phyloP scores from a whole-genome alignment of 1,140 invertebrate genomes.

The Samia ricini region DNA sequence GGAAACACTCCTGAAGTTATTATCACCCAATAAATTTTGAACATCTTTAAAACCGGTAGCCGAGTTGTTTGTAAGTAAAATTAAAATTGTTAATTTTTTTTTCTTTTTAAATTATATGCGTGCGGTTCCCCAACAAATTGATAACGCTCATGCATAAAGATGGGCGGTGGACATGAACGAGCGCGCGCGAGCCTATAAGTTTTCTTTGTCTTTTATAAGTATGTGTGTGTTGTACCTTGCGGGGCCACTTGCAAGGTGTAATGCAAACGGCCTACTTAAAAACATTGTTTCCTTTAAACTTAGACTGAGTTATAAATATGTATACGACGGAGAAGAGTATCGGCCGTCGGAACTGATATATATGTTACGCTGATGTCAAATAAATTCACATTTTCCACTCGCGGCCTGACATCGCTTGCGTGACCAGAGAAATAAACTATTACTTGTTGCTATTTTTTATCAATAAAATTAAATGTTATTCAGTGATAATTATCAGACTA shows the following conservation, averaged over 20 bases:
- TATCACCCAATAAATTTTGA: neutral
- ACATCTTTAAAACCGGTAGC: neutral
- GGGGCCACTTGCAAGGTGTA: constrained; percentile 10
- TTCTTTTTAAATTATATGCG: constrained; percentile 43
- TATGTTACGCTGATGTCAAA: neutral
- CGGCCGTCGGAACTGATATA: neutral
- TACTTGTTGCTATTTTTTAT: neutral
- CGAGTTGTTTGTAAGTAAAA: neutral
- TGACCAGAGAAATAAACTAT: too few species aligned
- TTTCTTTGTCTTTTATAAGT: constrained; percentile 12
- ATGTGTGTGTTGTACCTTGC: constrained; percentile 3
- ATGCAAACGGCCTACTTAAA: constrained; percentile 9
- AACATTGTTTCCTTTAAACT: constrained; percentile 2
- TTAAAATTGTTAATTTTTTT: constrained; percentile 9
- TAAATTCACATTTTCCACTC: too few species aligned
- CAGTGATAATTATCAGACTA: too few species aligned
- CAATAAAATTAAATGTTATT: too few species aligned
- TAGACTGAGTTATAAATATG: neutral
- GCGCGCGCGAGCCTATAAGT: neutral
- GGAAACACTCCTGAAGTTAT: neutral
- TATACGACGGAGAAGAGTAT: neutral
- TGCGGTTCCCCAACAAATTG: constrained; percentile 51
- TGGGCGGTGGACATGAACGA: constrained; percentile 21
- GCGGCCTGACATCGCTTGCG: too few species aligned
- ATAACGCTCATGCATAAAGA: constrained; percentile 66